Evolutionary conservation across 2,888 invertebrate genomes (phyloP).

Genomic region (Nemapogon koenigi): DNA sequence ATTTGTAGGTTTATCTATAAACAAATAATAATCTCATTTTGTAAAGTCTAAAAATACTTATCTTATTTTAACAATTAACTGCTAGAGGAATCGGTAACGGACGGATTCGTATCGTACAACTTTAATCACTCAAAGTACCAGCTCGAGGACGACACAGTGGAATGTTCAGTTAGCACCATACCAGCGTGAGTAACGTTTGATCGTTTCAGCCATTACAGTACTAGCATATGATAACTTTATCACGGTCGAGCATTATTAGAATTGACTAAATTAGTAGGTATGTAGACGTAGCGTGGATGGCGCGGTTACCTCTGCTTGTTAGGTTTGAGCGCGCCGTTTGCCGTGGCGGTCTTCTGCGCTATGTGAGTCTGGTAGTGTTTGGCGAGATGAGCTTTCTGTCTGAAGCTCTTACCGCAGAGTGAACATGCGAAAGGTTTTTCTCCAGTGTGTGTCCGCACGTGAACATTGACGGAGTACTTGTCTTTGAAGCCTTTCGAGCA

Average conservation of each 20-base stretch:
- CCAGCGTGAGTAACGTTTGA: constrained; percentile 29
- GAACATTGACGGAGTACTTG: constrained; percentile 97
- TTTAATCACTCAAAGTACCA: not conserved
- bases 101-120: constrained; percentile 24
- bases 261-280: not conserved
- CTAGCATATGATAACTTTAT: no score
- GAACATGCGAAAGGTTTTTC: constrained; percentile 97
- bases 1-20: no score
- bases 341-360: constrained; percentile 79
- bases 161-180: constrained; percentile 55
- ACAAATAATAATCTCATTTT: constrained; percentile 8
- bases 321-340: constrained; percentile 67
- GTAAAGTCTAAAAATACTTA: constrained; percentile 3
- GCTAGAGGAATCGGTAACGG: constrained; percentile 60
- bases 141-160: not conserved
- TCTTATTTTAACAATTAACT: constrained; percentile 4
- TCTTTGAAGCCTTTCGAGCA: constrained; percentile 94
- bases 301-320: constrained; percentile 58
- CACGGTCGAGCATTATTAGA: constrained; percentile 3
- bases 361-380: constrained; percentile 94
- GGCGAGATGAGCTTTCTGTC: constrained; percentile 90
- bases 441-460: constrained; percentile 96
- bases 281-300: constrained; percentile 14
- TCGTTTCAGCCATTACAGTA: constrained; percentile 8
- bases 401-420: constrained; percentile 91